phyloP scores from a whole-genome alignment of 92 coral and sea anemone genomes.

The Phenganax marumi region DNA sequence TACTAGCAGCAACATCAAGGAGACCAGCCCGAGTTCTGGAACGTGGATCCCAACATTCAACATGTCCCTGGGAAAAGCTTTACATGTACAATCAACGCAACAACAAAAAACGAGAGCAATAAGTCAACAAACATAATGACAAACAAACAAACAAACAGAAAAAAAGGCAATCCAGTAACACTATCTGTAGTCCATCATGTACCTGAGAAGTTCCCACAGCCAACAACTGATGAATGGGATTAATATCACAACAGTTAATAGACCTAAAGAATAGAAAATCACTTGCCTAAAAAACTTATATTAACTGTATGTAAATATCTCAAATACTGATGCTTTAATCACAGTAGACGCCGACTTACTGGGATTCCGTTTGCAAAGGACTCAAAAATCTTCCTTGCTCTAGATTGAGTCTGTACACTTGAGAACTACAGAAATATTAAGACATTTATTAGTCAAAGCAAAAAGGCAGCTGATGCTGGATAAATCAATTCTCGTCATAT shows the following conservation, averaged over 20 bases:
- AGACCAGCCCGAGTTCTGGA: constrained; percentile 89
- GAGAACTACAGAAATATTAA: constrained; percentile 58
- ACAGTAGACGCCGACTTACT: constrained; percentile 57
- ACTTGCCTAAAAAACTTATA: not conserved
- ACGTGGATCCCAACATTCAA: constrained; percentile 97
- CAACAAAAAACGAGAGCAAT: not conserved
- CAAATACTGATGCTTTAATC: not conserved
- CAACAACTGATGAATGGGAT: constrained; percentile 87
- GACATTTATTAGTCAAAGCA: not conserved
- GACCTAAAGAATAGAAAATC: constrained; percentile 54
- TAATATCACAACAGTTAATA: constrained; percentile 80
- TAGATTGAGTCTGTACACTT: constrained; percentile 88
- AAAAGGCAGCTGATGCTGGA: not conserved
- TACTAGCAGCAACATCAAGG: constrained; percentile 77
- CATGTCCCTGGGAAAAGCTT: constrained; percentile 71
- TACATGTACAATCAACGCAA: not conserved
- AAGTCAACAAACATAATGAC: not conserved
- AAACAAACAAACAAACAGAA: not conserved
- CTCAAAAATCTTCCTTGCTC: constrained; percentile 92
- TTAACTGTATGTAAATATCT: no score
- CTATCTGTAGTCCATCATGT: not conserved
- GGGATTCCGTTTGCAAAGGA: constrained; percentile 83
- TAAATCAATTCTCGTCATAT: not conserved
- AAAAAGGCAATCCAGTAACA: not conserved
- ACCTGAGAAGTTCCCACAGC: constrained; percentile 98